phyloP scores from a whole-genome alignment of 2,888 invertebrate species.

The Punctoribates punctum region DNA sequence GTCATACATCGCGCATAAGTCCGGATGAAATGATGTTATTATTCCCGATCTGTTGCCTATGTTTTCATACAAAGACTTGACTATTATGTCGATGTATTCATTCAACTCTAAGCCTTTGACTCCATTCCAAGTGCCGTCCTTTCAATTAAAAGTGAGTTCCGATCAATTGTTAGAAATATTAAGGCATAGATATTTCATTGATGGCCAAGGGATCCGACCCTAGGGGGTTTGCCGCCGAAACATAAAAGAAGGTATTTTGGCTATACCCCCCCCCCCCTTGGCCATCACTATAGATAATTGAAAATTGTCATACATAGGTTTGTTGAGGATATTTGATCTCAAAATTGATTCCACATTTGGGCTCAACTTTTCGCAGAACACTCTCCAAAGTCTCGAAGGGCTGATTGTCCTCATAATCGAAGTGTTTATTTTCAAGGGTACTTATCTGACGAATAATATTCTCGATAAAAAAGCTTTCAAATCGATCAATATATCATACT shows the following conservation, averaged over 20 bases:
- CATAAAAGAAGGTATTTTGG: too few species aligned
- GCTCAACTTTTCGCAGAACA: slow-evolving; percentile 72
- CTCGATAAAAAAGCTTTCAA: not conserved
- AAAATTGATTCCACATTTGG: slow-evolving; percentile 88
- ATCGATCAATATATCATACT: not conserved
- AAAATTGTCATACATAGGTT: too few species aligned
- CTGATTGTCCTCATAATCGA: slow-evolving; percentile 77
- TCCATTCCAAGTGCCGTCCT: slow-evolving; percentile 5
- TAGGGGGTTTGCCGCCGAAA: too few species aligned
- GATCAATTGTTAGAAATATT: not conserved
- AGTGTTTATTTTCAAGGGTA: slow-evolving; percentile 35
- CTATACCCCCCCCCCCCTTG: too few species aligned
- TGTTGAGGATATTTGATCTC: slow-evolving; percentile 99
- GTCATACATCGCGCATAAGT: slow-evolving; percentile 77
- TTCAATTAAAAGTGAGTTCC: not conserved
- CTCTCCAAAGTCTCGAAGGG: slow-evolving; percentile 89
- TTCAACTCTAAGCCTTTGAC: slow-evolving; percentile 67
- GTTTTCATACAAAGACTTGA: slow-evolving; percentile 76
- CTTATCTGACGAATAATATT: slow-evolving; percentile 12
- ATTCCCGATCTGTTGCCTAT: slow-evolving; percentile 78
- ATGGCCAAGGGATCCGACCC: too few species aligned
- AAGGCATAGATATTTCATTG: too few species aligned
- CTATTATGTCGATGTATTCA: slow-evolving; percentile 78
- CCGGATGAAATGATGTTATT: slow-evolving; percentile 92
- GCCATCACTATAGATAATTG: too few species aligned